phyloP scores from a whole-genome alignment of 2,888 invertebrate species.

The Gymnosoma rotundatum region DNA sequence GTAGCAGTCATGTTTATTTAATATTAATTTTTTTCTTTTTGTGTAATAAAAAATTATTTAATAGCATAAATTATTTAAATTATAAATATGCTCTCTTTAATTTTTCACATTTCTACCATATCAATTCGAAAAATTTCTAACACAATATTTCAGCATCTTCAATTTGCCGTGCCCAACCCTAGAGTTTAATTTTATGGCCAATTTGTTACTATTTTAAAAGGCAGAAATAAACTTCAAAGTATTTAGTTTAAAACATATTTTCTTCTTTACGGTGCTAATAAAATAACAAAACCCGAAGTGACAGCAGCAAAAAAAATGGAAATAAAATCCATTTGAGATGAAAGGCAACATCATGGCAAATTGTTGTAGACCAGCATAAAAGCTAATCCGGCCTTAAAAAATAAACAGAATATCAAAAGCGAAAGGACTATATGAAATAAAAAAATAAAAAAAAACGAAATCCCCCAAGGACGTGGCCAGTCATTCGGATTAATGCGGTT shows the following conservation, averaged over 20 bases:
- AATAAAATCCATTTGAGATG: neutral
- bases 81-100: too few relatives aligned
- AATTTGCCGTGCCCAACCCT: too few relatives aligned
- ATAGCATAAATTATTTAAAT: too few relatives aligned
- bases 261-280: neutral
- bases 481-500: constrained; percentile 39
- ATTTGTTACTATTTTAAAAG: neutral
- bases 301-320: neutral
- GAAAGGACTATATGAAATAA: neutral
- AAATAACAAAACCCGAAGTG: neutral
- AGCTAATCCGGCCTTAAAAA: neutral
- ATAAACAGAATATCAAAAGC: neutral
- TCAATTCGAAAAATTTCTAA: too few relatives aligned
- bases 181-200: neutral
- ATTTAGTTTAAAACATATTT: neutral
- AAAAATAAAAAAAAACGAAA: constrained; percentile 12
- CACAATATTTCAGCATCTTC: too few relatives aligned
- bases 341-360: constrained; percentile 5
- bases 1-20: too few relatives aligned
- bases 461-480: constrained; percentile 28
- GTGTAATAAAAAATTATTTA: too few relatives aligned
- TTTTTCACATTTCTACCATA: too few relatives aligned
- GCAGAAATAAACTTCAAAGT: neutral
- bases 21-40: too few relatives aligned
- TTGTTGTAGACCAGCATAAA: neutral